A percentile compares a stretch with the other conserved stretches of the same genome.
phyloP scores from a whole-genome alignment of 2,113 vertebrate genomes.

The Erythrolamprus reginae region DNA sequence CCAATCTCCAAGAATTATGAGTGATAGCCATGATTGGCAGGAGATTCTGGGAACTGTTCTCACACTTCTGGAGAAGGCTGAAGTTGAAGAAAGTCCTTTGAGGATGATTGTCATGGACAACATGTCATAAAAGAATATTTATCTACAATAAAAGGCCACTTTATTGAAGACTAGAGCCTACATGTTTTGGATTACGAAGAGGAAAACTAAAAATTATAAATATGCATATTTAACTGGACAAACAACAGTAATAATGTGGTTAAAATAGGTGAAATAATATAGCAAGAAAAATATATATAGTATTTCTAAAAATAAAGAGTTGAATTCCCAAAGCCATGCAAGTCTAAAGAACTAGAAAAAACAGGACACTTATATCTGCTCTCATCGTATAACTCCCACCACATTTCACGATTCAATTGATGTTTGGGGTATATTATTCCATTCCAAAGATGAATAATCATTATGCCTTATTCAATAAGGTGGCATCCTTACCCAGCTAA shows the following conservation, averaged over 20 bases:
- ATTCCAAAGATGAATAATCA: slow-evolving; percentile 8
- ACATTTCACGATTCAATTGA: slow-evolving; percentile 4
- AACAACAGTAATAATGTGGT: background rate
- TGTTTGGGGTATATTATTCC: background rate
- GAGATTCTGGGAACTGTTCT: background rate
- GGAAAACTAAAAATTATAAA: background rate
- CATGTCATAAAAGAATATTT: background rate
- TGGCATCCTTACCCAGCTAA: slow-evolving; percentile 11
- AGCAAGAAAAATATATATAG: background rate
- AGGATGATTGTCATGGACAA: background rate
- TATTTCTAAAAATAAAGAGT: background rate
- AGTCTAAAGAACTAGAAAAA: background rate
- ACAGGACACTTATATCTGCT: background rate
- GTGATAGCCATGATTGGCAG: background rate
- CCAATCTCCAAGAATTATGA: background rate
- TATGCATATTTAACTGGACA: background rate
- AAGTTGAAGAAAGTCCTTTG: background rate
- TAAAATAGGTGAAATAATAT: slow-evolving; percentile 5
- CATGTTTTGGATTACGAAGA: background rate
- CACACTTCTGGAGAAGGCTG: background rate
- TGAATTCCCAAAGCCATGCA: background rate
- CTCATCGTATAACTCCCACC: background rate
- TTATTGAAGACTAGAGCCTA: background rate
- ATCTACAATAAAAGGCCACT: background rate
- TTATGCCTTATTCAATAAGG: slow-evolving; percentile 13